phyloP scores from a whole-genome alignment of 2,888 invertebrate species.

The Thelaira solivaga region DNA sequence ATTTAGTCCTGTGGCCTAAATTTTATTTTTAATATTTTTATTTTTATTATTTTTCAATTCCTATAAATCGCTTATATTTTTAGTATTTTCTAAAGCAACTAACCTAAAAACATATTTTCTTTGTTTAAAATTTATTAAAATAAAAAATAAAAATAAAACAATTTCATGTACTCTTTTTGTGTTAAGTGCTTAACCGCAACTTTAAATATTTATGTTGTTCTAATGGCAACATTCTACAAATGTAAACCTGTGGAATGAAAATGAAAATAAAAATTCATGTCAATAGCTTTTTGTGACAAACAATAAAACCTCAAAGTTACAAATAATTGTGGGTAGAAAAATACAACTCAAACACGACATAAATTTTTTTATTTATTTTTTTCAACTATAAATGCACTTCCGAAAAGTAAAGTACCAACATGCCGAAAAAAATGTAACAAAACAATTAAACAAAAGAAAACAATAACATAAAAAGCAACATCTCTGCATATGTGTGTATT shows the following conservation, averaged over 20 bases:
- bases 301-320: slow-evolving; percentile 29
- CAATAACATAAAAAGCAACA: neutral
- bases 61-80: no score
- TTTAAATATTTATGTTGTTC: neutral
- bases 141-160: no score
- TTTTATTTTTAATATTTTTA: no score
- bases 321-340: slow-evolving; percentile 1
- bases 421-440: slow-evolving; percentile 1
- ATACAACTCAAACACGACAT: neutral
- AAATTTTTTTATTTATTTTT: neutral
- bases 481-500: neutral
- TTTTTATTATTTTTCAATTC: no score
- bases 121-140: no score
- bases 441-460: slow-evolving; percentile 1
- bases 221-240: neutral
- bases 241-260: neutral
- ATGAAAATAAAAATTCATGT: slow-evolving; percentile 32
- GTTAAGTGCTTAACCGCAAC: neutral
- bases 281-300: slow-evolving; percentile 36
- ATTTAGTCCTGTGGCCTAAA: no score
- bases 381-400: slow-evolving; percentile 2
- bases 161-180: neutral
- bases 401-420: slow-evolving; percentile 6
- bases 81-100: no score
- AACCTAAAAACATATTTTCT: no score